These are phyloP conservation scores for Probosciger aterrimus DNA, from an alignment of 2,113 vertebrate genomes.

Conservation along the genomic window DNA sequence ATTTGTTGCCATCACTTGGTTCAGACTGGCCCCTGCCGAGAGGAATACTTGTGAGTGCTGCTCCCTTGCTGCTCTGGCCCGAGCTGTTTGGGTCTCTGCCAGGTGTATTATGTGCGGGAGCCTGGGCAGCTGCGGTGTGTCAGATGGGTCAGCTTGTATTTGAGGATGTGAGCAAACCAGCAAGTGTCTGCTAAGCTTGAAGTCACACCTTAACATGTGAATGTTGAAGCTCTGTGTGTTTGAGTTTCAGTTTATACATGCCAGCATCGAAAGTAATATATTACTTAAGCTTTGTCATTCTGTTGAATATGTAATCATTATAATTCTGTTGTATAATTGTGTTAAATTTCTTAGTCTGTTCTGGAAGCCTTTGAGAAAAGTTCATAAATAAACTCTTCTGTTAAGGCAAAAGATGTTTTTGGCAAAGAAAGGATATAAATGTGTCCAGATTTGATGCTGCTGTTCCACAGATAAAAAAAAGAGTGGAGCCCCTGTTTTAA, in stretches of 20 bases:
- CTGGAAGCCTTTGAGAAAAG: background rate
- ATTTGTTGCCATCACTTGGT: background rate
- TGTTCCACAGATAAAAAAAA: background rate
- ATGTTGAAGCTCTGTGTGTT: background rate
- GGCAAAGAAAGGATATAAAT: background rate
- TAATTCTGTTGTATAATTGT: rapidly evolving
- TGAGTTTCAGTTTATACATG: background rate
- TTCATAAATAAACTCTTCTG: background rate
- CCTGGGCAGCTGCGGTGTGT: background rate
- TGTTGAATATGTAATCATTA: background rate
- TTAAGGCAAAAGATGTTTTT: background rate
- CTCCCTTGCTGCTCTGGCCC: background rate
- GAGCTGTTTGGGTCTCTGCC: background rate
- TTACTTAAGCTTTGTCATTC: background rate
- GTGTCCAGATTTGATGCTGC: background rate
- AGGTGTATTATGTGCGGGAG: rapidly evolving
- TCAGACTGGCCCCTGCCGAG: background rate
- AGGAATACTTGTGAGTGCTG: background rate
- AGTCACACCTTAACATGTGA: background rate
- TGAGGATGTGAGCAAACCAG: background rate
- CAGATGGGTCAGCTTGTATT: background rate
- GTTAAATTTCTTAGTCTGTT: background rate
- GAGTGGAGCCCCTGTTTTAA: background rate
- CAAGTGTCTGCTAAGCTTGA: background rate
- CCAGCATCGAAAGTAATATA: rapidly evolving